A percentile compares a stretch with the other conserved stretches of the same genome.
phyloP scores from a whole-genome alignment of 2,888 invertebrate genomes.

The Nomada flava region DNA sequence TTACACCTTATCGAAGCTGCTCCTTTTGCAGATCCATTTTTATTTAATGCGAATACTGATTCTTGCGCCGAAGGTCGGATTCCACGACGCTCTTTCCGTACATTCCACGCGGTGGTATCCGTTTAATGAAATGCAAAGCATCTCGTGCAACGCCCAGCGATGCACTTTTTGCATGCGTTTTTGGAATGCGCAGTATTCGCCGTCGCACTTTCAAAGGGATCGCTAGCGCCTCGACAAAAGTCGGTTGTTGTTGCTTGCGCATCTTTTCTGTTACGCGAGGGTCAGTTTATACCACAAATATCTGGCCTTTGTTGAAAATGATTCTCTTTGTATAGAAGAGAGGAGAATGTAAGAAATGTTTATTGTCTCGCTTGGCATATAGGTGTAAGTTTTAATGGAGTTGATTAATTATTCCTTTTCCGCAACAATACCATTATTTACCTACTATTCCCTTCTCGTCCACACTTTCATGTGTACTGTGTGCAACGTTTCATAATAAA shows the following conservation, averaged over 20 bases:
- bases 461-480: too few relatives aligned
- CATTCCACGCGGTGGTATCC: conserved; percentile 28
- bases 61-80: conserved; percentile 23
- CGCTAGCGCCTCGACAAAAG: conserved; percentile 11
- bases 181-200: conserved; percentile 46
- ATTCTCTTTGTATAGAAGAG: too few relatives aligned
- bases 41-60: conserved; percentile 8
- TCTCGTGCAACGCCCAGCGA: conserved; percentile 34
- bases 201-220: conserved; percentile 19
- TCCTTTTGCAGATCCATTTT: neutral
- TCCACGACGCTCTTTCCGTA: conserved; percentile 41
- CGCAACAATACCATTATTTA: too few relatives aligned
- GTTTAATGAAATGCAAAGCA: conserved; percentile 46
- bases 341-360: too few relatives aligned
- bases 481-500: neutral
- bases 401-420: too few relatives aligned
- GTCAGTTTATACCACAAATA: neutral
- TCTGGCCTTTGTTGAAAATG: too few relatives aligned
- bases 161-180: conserved; percentile 12
- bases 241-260: neutral
- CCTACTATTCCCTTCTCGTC: too few relatives aligned
- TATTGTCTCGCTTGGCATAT: too few relatives aligned
- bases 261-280: neutral
- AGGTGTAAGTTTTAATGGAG: too few relatives aligned
- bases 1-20: conserved; percentile 15